These are phyloP conservation scores for Anguilla megastoma DNA, from an alignment of 2,797 vertebrate genomes.

Conservation along the genomic window DNA sequence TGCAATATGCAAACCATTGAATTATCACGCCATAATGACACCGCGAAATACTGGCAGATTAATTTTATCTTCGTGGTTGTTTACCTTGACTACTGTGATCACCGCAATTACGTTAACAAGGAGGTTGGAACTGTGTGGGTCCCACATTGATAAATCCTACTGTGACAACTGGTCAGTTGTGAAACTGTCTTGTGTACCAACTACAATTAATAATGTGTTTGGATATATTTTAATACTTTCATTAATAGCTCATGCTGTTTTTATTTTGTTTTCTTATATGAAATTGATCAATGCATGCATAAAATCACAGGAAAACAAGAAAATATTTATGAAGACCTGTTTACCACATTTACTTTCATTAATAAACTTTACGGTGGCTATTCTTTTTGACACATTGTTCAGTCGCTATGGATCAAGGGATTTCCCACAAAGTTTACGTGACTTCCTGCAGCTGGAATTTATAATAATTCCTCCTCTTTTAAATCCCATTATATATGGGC, in stretches of 20 bases:
- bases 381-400: slow-evolving; percentile 26
- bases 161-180: slow-evolving; percentile 30
- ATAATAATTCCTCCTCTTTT: slow-evolving; percentile 34
- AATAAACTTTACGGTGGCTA: slow-evolving; percentile 13
- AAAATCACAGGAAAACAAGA: slow-evolving; percentile 18
- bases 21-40: slow-evolving; percentile 30
- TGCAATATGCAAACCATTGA: slow-evolving; percentile 36
- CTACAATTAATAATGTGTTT: slow-evolving; percentile 17
- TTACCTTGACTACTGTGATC: background rate
- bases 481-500: slow-evolving; percentile 39
- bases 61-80: slow-evolving; percentile 20
- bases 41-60: background rate
- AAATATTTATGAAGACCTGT: slow-evolving; percentile 35
- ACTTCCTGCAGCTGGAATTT: slow-evolving; percentile 29
- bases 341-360: slow-evolving; percentile 34
- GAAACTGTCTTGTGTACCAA: slow-evolving; percentile 3
- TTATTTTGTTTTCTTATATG: slow-evolving; percentile 32
- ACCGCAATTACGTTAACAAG: background rate
- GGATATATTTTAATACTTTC: background rate
- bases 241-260: background rate
- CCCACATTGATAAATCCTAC: background rate
- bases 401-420: background rate
- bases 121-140: slow-evolving; percentile 17
- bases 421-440: background rate
- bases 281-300: slow-evolving; percentile 24